These are phyloP conservation scores for Pluvialis apricaria DNA, from an alignment of 2,113 vertebrate species.

Conservation along the genomic window DNA sequence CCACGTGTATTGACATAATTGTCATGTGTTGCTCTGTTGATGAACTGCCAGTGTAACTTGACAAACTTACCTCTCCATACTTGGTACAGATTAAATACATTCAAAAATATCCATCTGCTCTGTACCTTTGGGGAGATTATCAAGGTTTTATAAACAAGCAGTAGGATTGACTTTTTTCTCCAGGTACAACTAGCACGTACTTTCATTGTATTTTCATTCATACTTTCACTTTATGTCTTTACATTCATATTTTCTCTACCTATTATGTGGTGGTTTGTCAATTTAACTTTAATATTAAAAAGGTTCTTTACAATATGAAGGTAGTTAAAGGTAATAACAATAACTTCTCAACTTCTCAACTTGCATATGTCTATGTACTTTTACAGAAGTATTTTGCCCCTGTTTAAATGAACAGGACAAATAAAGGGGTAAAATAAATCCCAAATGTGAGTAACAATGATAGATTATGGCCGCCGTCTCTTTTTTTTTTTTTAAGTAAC, in stretches of 20 bases:
- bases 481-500: neutral
- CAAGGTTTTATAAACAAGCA: neutral
- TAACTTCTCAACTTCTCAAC: neutral
- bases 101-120: neutral
- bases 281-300: neutral
- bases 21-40: neutral
- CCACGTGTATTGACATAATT: neutral
- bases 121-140: neutral
- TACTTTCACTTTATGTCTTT: neutral
- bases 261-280: neutral
- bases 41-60: neutral
- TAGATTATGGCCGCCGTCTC: too few relatives aligned
- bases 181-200: neutral
- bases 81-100: neutral
- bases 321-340: neutral
- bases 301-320: neutral
- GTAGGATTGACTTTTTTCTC: neutral
- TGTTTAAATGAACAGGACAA: neutral
- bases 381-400: neutral
- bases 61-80: neutral
- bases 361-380: neutral
- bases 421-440: neutral
- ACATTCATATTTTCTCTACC: neutral
- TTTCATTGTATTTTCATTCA: neutral
- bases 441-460: neutral